phyloP scores from a whole-genome alignment of 2,888 invertebrate species.

The Chesias legatella region DNA sequence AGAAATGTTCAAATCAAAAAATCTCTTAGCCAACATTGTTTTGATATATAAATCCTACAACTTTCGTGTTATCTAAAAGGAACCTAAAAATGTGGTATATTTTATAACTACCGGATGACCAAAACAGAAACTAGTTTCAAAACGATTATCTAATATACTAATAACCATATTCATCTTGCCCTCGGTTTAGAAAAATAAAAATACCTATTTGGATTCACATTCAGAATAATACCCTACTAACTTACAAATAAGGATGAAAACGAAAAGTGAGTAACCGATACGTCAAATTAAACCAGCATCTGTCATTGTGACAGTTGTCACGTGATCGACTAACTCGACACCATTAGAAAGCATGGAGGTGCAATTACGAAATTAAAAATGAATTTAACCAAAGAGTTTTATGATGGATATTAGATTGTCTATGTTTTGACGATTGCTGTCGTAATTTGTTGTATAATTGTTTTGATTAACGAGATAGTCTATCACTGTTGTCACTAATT shows the following conservation, averaged over 20 bases:
- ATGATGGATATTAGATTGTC: constrained; percentile 67
- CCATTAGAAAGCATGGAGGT: constrained; percentile 50
- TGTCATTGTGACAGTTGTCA: constrained; percentile 74
- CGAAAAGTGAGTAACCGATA: constrained; percentile 8
- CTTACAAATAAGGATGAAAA: neutral
- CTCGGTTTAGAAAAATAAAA: constrained; percentile 18
- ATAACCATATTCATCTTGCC: constrained; percentile 43
- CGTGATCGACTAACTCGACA: constrained; percentile 68
- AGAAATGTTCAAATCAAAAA: no score
- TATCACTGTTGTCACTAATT: constrained; percentile 29
- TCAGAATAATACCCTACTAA: constrained; percentile 20
- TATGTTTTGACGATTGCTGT: constrained; percentile 43
- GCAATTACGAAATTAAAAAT: constrained; percentile 77
- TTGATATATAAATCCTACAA: no score
- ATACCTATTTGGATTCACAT: constrained; percentile 1
- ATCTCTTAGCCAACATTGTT: no score
- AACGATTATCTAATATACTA: constrained; percentile 53
- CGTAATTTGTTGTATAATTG: constrained; percentile 37
- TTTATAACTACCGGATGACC: no score
- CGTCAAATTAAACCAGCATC: constrained; percentile 45
- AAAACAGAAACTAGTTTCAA: constrained; percentile 17
- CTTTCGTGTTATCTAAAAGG: no score
- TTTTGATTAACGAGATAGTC: constrained; percentile 32
- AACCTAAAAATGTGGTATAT: no score
- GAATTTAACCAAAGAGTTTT: constrained; percentile 63